Evolutionary conservation across 2,797 vertebrate genomes (phyloP).

Genomic region (Phylloscopus collybita): DNA sequence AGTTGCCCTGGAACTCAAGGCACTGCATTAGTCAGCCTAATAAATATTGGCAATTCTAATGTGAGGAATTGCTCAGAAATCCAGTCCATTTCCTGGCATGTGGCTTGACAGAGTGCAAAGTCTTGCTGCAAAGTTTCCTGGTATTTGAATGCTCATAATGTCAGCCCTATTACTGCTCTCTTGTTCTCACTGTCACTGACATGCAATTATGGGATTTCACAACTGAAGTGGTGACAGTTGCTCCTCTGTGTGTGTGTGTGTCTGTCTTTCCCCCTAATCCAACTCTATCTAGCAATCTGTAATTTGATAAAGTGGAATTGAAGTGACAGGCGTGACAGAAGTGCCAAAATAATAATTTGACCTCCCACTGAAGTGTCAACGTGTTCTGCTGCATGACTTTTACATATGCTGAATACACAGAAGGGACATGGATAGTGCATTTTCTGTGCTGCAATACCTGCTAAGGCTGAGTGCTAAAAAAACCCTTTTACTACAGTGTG

Average conservation of each 20-base stretch:
- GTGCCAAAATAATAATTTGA: constrained; percentile 71
- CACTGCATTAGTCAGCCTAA: not conserved
- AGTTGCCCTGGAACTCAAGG: not conserved
- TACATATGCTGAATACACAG: not conserved
- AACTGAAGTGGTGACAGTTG: constrained; percentile 52
- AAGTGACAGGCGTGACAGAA: constrained; percentile 70
- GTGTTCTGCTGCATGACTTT: not conserved
- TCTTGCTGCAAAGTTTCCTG: not conserved
- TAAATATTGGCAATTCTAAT: not conserved
- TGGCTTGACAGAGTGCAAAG: constrained; percentile 10
- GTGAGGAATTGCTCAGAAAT: not conserved
- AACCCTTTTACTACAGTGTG: not conserved
- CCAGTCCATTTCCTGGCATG: not conserved
- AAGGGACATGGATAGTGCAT: not conserved
- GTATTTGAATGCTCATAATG: not conserved
- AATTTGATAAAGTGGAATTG: constrained; percentile 74
- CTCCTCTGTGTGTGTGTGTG: not conserved
- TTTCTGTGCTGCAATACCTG: not conserved
- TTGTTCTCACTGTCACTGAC: constrained; percentile 47
- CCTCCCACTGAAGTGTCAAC: constrained; percentile 56
- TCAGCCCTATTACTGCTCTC: not conserved
- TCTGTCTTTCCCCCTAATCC: constrained; percentile 53
- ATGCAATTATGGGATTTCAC: constrained; percentile 69
- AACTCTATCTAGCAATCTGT: constrained; percentile 63
- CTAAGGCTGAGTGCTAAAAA: not conserved